Conservation (phyloP, 2,113 vertebrate species). For the Geococcyx californianus region DNA sequence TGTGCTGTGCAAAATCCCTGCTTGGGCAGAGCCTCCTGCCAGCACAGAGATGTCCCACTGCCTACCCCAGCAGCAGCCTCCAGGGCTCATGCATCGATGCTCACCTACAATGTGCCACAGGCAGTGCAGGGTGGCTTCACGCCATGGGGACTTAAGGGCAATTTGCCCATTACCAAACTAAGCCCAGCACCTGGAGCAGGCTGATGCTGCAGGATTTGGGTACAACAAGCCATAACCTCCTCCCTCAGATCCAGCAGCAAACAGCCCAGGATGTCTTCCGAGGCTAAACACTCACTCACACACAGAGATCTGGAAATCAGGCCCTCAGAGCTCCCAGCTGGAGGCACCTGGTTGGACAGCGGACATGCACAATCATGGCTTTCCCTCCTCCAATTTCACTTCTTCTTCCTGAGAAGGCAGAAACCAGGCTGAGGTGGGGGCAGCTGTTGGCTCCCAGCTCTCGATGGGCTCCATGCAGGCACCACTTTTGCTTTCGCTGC, state of each 20-base stretch:
- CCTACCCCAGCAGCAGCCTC: no score
- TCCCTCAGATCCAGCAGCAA: background rate
- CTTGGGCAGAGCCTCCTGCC: background rate
- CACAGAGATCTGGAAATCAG: fast-evolving
- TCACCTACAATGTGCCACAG: fast-evolving
- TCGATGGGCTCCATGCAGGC: fast-evolving
- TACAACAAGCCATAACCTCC: background rate
- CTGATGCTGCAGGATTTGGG: background rate
- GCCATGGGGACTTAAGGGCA: background rate
- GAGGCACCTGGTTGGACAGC: background rate
- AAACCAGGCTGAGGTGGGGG: fast-evolving
- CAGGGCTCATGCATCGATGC: fast-evolving
- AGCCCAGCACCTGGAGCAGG: background rate
- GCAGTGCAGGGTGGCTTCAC: fast-evolving
- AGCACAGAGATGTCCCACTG: background rate
- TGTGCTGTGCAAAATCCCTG: background rate
- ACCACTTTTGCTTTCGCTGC: background rate
- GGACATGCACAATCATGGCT: fast-evolving
- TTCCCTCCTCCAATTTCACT: background rate
- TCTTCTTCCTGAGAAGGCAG: background rate
- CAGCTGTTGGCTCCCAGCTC: background rate
- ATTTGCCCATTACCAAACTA: background rate
- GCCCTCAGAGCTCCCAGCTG: background rate
- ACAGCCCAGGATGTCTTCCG: background rate
- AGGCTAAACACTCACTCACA: background rate